These are phyloP conservation scores for Dexiosoma caninum DNA, from an alignment of 2,888 invertebrate species.

Conservation along the genomic window DNA sequence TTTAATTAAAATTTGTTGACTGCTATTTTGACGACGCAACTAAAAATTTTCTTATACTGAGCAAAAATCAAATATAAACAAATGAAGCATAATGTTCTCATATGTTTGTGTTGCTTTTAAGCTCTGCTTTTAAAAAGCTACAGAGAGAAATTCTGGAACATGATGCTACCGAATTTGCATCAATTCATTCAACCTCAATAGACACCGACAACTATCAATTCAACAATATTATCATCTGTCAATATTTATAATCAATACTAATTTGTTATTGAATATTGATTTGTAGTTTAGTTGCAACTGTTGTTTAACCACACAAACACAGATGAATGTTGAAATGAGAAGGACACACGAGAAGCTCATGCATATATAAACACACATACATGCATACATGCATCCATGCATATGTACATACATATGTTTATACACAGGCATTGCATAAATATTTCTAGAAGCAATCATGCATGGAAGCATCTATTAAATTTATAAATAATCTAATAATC, in stretches of 20 bases:
- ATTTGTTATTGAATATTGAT: conserved; percentile 48
- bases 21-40: too few species aligned
- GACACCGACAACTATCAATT: background rate
- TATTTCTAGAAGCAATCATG: background rate
- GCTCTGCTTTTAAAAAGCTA: background rate
- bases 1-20: too few species aligned
- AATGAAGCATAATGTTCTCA: too few species aligned
- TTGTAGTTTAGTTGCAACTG: conserved; percentile 19
- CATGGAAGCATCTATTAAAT: conserved; percentile 2
- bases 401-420: background rate
- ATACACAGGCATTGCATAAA: background rate
- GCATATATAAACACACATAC: background rate
- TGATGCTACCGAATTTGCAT: background rate
- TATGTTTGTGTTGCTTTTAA: background rate
- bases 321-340: too few species aligned
- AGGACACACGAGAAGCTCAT: background rate
- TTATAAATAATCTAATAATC: conserved; percentile 46
- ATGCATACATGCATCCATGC: too few species aligned
- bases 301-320: background rate
- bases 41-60: too few species aligned
- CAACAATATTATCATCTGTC: conserved; percentile 37
- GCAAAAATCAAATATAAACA: too few species aligned
- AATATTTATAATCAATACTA: conserved; percentile 47
- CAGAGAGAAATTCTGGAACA: background rate
- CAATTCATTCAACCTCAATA: background rate